These are phyloP conservation scores for Chymomyza costata DNA, from an alignment of 1,140 invertebrate genomes.

Conservation along the genomic window DNA sequence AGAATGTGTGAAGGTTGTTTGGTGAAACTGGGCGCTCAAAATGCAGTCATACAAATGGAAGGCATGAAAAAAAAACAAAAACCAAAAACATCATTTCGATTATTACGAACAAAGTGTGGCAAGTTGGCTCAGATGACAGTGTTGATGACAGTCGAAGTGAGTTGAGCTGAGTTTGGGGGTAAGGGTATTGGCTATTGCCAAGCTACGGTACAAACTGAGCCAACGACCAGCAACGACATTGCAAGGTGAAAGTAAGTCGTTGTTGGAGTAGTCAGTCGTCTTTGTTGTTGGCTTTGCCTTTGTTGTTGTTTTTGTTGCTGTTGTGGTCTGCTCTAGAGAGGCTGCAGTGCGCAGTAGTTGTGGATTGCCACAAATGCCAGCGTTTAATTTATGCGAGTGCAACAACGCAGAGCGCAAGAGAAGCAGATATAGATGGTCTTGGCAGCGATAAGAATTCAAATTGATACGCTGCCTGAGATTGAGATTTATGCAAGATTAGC, in stretches of 20 bases:
- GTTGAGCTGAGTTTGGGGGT: no score
- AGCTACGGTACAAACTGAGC: no score
- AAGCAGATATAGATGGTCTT: neutral
- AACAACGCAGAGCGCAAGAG: neutral
- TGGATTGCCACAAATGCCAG: constrained; percentile 16
- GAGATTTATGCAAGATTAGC: constrained; percentile 59
- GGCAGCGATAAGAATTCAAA: constrained; percentile 32
- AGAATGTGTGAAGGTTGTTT: constrained; percentile 76
- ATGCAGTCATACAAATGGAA: neutral
- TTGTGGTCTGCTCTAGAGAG: constrained; percentile 13
- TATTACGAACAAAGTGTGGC: constrained; percentile 59
- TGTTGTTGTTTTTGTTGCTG: constrained; percentile 16
- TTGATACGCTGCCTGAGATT: constrained; percentile 64
- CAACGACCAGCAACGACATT: constrained; percentile 75
- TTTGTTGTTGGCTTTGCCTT: constrained; percentile 17
- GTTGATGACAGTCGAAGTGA: no score
- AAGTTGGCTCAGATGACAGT: constrained; percentile 50
- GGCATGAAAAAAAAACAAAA: neutral
- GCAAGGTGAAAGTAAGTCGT: constrained; percentile 75
- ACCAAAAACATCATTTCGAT: constrained; percentile 40
- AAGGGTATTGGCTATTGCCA: no score
- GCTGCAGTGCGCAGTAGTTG: constrained; percentile 13
- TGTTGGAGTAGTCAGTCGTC: constrained; percentile 25
- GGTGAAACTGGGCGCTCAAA: constrained; percentile 70
- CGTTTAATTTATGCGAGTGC: constrained; percentile 54